These are phyloP conservation scores for Crenuchus spilurus DNA, from an alignment of 2,797 vertebrate species.

Conservation along the genomic window DNA sequence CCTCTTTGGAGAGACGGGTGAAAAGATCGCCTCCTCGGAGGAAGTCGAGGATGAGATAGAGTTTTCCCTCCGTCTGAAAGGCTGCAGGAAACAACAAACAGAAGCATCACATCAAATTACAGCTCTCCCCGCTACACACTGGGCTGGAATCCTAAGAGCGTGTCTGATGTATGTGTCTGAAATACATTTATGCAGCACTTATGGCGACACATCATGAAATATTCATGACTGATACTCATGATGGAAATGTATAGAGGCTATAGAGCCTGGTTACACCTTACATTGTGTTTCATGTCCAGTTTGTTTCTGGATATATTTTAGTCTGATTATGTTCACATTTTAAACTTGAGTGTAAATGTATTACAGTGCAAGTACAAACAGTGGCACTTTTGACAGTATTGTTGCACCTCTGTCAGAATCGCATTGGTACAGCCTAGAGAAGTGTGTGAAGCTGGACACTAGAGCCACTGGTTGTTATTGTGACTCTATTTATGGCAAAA, in stretches of 20 bases:
- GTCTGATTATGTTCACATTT: too few relatives aligned
- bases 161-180: background rate
- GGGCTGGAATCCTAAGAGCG: background rate
- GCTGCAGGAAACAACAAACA: conserved; percentile 67
- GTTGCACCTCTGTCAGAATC: too few relatives aligned
- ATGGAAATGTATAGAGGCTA: background rate
- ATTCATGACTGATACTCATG: background rate
- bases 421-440: too few relatives aligned
- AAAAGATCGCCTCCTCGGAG: conserved; percentile 96
- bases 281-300: too few relatives aligned
- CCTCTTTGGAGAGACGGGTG: conserved; percentile 96
- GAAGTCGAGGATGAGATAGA: conserved; percentile 97
- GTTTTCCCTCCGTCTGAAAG: conserved; percentile 93
- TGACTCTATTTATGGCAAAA: too few relatives aligned
- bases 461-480: too few relatives aligned
- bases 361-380: too few relatives aligned
- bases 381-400: too few relatives aligned
- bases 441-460: too few relatives aligned
- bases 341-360: too few relatives aligned
- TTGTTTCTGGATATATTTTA: too few relatives aligned
- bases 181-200: background rate
- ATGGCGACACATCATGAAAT: background rate
- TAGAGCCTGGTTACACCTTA: too few relatives aligned
- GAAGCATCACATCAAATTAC: conserved; percentile 44
- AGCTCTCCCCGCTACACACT: background rate